Base-by-base conservation (phyloP, 2,797 vertebrate species). In the Sitta carolinensis region DNA sequence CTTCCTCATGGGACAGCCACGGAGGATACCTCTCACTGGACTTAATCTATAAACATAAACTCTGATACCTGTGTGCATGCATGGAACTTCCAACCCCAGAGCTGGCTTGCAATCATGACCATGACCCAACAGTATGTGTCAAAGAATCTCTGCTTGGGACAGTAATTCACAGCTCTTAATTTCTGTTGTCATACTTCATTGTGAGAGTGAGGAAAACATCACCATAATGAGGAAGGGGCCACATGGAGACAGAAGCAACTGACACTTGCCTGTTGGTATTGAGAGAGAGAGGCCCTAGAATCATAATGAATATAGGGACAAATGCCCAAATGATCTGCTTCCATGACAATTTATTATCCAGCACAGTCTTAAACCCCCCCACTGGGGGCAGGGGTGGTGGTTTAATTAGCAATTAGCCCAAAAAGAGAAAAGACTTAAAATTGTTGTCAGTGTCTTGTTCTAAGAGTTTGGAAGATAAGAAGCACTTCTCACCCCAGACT, bases 31-130 rank as follows among this genome's bases (percentile, higher is more conserved):
- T 57, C 38, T 50, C 3, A 4, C 18, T 5, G 29, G 61, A 11
- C 14, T 34, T 68, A 50, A 55, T 12, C 25, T 16, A 23, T 11
- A 14, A 15, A 36, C 36, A 36, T 36, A 36, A 36, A 36, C 36
- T 8, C 36, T 59, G 52, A 23, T 1, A 5, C 7, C 11, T 18
- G 11, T 7, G 48, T 4, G 7, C 16, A 15, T 11, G 6, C 16
- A 22, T 4, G 17, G 7, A 9, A 3, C n/a, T 70, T 47, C 30
- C 7, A 7, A 0, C 9, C 21, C 15, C 17, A 4, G 16, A 70
- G 12, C 13, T 4, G 1, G 4, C 17, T 63, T 43, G 40, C 66
- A 38, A 4, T 8, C 9, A 2, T 50, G 18, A 21, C 4, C 5
- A 11, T 5, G 13, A 64, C 27, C 27, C 36, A 16, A 4, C 13